phyloP scores from a whole-genome alignment of 2,888 invertebrate species.

The Tiphia femorata region DNA sequence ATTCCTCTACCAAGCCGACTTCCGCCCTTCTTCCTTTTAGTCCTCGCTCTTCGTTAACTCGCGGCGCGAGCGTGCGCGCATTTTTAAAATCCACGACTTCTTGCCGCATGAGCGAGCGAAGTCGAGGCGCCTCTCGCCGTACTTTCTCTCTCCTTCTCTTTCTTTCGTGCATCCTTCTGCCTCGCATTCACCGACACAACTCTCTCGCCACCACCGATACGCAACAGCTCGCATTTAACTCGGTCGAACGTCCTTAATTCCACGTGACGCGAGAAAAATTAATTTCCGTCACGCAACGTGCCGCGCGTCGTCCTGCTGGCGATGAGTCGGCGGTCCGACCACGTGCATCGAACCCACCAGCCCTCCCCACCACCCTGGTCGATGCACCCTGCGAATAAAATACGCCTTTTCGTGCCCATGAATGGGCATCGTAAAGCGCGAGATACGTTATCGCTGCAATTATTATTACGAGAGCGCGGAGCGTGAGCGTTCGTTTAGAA shows the following conservation, averaged over 20 bases:
- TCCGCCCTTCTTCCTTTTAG: neutral
- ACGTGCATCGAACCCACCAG: neutral
- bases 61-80: neutral
- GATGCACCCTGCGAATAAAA: neutral
- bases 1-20: neutral
- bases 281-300: neutral
- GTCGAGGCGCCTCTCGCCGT: no score
- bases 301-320: neutral
- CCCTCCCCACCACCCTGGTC: neutral
- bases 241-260: neutral
- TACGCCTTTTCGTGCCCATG: neutral
- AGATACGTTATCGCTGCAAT: conserved; percentile 2
- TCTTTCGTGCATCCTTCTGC: no score
- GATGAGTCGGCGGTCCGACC: neutral
- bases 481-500: no score
- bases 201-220: no score
- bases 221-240: neutral
- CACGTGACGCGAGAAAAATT: neutral
- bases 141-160: no score
- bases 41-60: neutral
- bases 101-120: no score
- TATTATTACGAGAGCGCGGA: neutral
- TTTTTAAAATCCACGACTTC: neutral
- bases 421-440: conserved; percentile 2
- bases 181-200: no score